Percentiles rank a stretch among this genome's conserved stretches.
phyloP scores from a whole-genome alignment of 2,797 vertebrate genomes.

The Onychomys torridus region DNA sequence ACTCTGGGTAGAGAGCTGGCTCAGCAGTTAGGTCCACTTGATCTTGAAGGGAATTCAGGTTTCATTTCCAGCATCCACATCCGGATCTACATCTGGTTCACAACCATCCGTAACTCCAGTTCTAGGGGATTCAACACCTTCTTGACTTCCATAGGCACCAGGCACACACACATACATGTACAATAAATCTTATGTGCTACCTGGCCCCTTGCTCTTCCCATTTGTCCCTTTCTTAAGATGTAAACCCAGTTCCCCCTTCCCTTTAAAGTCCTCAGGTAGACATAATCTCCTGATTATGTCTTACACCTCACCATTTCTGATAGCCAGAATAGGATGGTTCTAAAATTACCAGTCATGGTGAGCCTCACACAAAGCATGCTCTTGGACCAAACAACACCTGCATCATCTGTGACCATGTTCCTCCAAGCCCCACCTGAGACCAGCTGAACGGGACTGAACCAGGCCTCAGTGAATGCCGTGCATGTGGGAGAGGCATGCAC shows the following conservation, averaged over 20 bases:
- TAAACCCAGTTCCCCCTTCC: neutral
- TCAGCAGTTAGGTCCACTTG: neutral
- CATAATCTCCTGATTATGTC: neutral
- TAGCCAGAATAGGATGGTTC: neutral
- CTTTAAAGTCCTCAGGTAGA: neutral
- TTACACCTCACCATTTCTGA: neutral
- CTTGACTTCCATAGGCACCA: neutral
- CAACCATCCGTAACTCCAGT: neutral
- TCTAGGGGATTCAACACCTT: neutral
- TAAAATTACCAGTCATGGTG: neutral
- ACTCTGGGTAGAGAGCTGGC: neutral
- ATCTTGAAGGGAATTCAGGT: neutral
- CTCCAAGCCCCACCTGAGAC: neutral
- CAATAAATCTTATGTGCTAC: too few relatives aligned
- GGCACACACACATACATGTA: neutral
- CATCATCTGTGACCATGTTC: neutral
- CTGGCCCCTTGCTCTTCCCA: neutral
- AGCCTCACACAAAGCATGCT: neutral
- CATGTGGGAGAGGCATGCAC: neutral
- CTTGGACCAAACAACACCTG: accelerated
- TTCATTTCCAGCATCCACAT: neutral
- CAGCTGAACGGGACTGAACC: neutral
- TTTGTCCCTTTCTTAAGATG: neutral
- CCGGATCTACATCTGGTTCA: too few relatives aligned
- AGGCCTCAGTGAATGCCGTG: neutral